Base-by-base conservation (phyloP, 1,140 invertebrate genomes). In the Philotrypesis tridentata region DNA sequence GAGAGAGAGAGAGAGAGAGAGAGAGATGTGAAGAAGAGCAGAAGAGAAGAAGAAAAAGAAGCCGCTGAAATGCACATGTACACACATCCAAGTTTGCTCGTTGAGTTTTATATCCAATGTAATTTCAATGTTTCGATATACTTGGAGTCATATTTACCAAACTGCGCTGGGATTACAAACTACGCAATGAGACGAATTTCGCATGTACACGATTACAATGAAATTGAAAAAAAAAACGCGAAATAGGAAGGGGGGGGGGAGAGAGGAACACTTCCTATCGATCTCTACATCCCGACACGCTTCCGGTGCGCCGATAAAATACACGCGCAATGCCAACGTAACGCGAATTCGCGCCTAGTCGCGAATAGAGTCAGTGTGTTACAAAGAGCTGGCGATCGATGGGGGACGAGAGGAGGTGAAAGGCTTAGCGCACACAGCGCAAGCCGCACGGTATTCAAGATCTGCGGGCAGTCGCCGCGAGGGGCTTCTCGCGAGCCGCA, bases 281-380 rank as follows among this genome's bases (percentile, higher is more conserved):
- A 65, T 65, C 27, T 65, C n/a, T 25, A 12, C 61, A 27, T 29
- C 27, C 0, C 23, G 9, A 25, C n/a, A n/a, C 9, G 61, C 27
- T 65, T 65, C 61, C 61, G 61, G 61, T 21, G 61, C n/a, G n/a
- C 48, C 7, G 21, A 21, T 48, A 48, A 17, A 21, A 55, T 17
- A n/a, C 48, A 55, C n/a, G 48, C 40, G 17, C 17, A 43, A 55
- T n/a, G n/a, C 33, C 3, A 37, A 37, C 33, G 33, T 37, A 43
- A 6, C 29, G 55, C 72, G 3, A 55, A 55, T 65, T 65, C 9
- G 61, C 61, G 61, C 17, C 6, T 55, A 55, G n/a, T 27, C 61
- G 61, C 61, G 61, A 74, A 60, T 74, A 21, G 25, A 74, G 72
- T 74, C 43, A 74, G 72, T 60, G 55, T 60, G 72, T 74, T 74